These are phyloP conservation scores for Mormyrus hasselquistii DNA, from an alignment of 2,797 vertebrate genomes.

Conservation along the genomic window DNA sequence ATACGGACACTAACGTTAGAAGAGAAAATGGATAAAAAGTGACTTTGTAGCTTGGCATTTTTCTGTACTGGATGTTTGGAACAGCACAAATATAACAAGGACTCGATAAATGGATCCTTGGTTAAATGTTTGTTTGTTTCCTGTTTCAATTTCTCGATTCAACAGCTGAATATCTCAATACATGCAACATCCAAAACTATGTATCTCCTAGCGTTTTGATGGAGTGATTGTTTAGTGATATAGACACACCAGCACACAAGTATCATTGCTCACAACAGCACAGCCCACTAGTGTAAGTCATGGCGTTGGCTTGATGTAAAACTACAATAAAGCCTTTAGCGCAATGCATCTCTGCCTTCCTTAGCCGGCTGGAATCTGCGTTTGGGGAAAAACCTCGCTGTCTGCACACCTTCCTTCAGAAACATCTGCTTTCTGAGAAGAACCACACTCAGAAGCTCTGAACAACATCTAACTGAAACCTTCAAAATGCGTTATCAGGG, in stretches of 20 bases:
- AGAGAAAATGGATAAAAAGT: not conserved
- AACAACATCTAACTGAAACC: not conserved
- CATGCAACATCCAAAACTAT: not conserved
- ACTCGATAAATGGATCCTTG: not conserved
- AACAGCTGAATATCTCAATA: not conserved
- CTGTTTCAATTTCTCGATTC: not conserved
- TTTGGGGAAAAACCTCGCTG: not conserved
- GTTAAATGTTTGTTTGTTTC: not conserved
- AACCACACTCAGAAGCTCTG: not conserved
- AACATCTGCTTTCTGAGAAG: not conserved
- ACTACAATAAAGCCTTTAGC: not conserved
- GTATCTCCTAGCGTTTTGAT: not conserved
- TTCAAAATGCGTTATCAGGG: not conserved
- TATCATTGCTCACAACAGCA: not conserved
- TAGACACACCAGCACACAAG: not conserved
- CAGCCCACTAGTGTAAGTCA: not conserved
- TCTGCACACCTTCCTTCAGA: not conserved
- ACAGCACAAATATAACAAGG: not conserved
- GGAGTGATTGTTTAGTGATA: not conserved
- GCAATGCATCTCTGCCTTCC: not conserved
- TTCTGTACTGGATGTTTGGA: not conserved
- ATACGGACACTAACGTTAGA: not conserved
- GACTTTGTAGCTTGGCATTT: not conserved
- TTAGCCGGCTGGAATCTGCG: not conserved
- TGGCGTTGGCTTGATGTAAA: not conserved